A percentile compares a stretch with the other conserved stretches of the same genome.
Evolutionary conservation across 2,113 vertebrate genomes (phyloP).

Genomic region (Falcunculus frontatus): DNA sequence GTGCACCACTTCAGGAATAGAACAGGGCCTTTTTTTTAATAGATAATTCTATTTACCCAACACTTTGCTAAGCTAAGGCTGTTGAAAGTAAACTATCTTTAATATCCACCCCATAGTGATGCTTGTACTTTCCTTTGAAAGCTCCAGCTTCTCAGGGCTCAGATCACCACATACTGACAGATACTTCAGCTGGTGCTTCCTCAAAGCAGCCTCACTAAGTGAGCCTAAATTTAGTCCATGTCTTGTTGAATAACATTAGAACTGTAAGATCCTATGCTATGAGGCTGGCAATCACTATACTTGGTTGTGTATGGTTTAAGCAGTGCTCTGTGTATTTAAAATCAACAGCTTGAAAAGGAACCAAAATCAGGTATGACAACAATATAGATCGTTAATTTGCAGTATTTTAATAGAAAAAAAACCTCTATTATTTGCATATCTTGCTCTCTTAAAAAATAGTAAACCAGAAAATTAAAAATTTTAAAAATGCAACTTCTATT

Average conservation of each 20-base stretch:
- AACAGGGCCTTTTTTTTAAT: background rate
- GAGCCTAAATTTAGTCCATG: background rate
- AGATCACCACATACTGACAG: background rate
- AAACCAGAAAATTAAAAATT: background rate
- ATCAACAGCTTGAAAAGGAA: background rate
- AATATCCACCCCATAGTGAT: background rate
- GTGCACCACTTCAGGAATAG: background rate
- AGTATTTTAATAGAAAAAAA: background rate
- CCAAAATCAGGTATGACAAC: background rate
- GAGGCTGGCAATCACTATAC: background rate
- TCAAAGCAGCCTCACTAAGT: background rate
- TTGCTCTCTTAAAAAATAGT: background rate
- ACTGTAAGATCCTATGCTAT: background rate
- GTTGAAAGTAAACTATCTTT: background rate
- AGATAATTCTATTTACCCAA: background rate
- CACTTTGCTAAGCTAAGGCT: background rate
- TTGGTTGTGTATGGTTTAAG: background rate
- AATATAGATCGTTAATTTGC: background rate
- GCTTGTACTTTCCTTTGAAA: background rate
- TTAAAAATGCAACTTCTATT: rapidly evolving
- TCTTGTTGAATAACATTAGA: background rate
- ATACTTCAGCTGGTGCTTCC: background rate
- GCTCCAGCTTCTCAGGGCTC: background rate
- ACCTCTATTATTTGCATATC: background rate
- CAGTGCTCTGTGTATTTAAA: background rate